Base-by-base conservation (phyloP, 1,140 invertebrate genomes). In the Carposina sasakii region DNA sequence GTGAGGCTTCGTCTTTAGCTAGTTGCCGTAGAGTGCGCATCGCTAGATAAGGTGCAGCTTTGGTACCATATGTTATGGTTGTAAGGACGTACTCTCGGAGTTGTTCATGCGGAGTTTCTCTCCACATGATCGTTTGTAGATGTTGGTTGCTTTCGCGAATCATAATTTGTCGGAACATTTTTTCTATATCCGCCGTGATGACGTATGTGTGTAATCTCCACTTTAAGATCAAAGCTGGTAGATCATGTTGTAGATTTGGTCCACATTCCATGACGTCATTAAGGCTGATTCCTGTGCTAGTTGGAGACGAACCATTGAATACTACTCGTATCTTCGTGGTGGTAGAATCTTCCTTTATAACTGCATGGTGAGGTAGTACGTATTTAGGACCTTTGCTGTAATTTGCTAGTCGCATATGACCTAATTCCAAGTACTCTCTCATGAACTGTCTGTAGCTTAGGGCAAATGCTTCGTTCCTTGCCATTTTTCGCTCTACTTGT, bases 71-170 rank as follows among this genome's bases (percentile, higher is more conserved):
- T 3, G 64, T 69, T 8, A 72, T 42, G 0, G 56, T 60, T 1
- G 39, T 46, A 6, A 71, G 42, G 28, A 48, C 9, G 33, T 59
- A 76, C 4, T 57, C 41, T 19, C 57, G 21, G 20, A 59, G 24
- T 36, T 24, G 49, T 6, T 39, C 19, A 9, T 4, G 9, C 10
- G 40, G 1, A 31, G 26, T 13, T 2, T 17, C 9, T 40, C 67
- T 43, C 72, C 78, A 81, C 1, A 78, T 39, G 22, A 85, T 74
- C 26, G 62, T 40, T 51, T 81, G 71, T n/a, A 60, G 59, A 17
- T 58, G 26, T 20, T 20, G 20, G 20, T 75, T 47, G 8, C 61
- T 46, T 9, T 34, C 9, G 46, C 56, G 24, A 8, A 82, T 43
- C n/a, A 17, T 8, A 8, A 68, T 46, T 43, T 63, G 56, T 15